Evolutionary conservation across 1,140 invertebrate species (phyloP).

Genomic region (Heliothis virescens): DNA sequence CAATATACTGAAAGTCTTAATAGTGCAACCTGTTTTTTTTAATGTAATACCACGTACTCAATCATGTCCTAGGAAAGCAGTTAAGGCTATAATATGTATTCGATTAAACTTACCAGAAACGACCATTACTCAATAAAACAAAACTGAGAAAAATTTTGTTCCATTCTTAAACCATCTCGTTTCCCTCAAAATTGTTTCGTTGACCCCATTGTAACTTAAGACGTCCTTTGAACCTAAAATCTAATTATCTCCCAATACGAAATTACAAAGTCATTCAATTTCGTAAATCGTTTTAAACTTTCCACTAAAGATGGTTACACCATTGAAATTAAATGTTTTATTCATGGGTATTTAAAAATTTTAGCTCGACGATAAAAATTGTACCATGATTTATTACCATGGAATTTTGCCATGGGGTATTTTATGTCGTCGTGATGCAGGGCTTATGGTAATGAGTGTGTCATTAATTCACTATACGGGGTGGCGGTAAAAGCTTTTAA

Average conservation of each 20-base stretch:
- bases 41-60: no score
- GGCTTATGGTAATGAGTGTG: slow-evolving; percentile 47
- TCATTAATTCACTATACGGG: slow-evolving; percentile 41
- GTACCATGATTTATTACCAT: slow-evolving; percentile 44
- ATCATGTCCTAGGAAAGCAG: no score
- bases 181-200: slow-evolving; percentile 6
- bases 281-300: slow-evolving; percentile 47
- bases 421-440: slow-evolving; percentile 38
- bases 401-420: slow-evolving; percentile 34
- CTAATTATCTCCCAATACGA: slow-evolving; percentile 43
- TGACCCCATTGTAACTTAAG: slow-evolving; percentile 11
- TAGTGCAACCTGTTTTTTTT: no score
- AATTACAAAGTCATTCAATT: slow-evolving; percentile 44
- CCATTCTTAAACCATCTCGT: background rate
- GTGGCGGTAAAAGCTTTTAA: slow-evolving; percentile 43
- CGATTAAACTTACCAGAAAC: no score
- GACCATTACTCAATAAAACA: background rate
- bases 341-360: slow-evolving; percentile 45
- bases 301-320: slow-evolving; percentile 35
- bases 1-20: no score
- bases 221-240: slow-evolving; percentile 40
- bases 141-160: background rate
- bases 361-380: slow-evolving; percentile 43
- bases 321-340: slow-evolving; percentile 51
- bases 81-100: no score